Conservation (phyloP, 53 echinoderm and acorn worm species). For the Glandiceps talaboti region DNA sequence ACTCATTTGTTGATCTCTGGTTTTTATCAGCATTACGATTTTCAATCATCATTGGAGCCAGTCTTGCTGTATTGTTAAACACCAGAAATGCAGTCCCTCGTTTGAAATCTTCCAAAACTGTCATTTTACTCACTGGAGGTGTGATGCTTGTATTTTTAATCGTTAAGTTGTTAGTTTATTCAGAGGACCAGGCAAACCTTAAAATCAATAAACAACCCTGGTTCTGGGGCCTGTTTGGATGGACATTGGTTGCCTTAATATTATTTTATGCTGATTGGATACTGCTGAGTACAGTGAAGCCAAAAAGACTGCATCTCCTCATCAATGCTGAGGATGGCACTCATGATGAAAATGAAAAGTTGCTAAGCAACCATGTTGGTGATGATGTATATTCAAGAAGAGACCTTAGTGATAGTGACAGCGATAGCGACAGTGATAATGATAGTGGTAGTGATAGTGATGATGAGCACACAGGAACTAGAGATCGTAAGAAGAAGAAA, state of each 20-base stretch:
- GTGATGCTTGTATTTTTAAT: conserved; percentile 16
- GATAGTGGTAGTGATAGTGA: not conserved
- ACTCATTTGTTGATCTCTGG: conserved; percentile 23
- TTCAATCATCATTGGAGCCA: conserved; percentile 20
- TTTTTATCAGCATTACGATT: conserved; percentile 13
- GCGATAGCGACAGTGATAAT: conserved; percentile 3
- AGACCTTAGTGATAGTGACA: not conserved
- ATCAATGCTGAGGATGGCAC: not conserved
- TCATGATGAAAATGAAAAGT: not conserved
- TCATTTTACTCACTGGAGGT: not conserved
- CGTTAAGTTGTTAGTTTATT: conserved; percentile 45
- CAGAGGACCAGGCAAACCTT: conserved; percentile 22
- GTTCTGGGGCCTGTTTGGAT: conserved; percentile 40
- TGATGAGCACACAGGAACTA: too few relatives aligned
- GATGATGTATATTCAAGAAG: not conserved
- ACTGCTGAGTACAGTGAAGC: conserved; percentile 11
- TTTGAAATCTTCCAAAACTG: conserved; percentile 2
- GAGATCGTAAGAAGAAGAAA: conserved; percentile 17
- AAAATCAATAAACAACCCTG: conserved; percentile 28
- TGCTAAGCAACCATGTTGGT: not conserved
- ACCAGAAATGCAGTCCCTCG: conserved; percentile 18
- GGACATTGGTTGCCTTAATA: conserved; percentile 29
- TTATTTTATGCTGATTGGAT: conserved; percentile 19
- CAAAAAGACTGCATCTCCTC: not conserved
- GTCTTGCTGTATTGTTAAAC: conserved; percentile 20